These are phyloP conservation scores for Periphyllus acericola DNA, from an alignment of 2,888 invertebrate species.

Conservation along the genomic window DNA sequence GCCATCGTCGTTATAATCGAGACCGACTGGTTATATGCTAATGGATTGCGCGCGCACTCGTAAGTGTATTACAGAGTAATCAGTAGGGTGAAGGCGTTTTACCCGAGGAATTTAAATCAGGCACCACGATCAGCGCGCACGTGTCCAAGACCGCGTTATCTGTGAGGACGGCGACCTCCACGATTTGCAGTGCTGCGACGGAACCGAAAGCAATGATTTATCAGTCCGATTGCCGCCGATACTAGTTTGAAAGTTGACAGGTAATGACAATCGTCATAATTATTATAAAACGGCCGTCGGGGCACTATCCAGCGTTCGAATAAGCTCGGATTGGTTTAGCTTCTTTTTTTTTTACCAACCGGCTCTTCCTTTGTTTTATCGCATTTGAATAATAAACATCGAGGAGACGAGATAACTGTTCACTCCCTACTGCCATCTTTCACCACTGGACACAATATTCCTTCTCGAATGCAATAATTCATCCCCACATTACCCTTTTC, in stretches of 20 bases:
- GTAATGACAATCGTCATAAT: constrained; percentile 10
- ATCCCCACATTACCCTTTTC: too few species aligned
- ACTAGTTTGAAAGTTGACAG: background rate
- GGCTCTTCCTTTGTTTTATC: background rate
- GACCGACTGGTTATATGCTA: constrained; percentile 1
- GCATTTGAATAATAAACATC: constrained; percentile 20
- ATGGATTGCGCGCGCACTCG: background rate
- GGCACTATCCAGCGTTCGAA: background rate
- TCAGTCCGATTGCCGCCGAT: constrained; percentile 10
- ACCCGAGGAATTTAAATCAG: constrained; percentile 31
- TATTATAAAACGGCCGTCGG: background rate
- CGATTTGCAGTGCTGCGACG: too few species aligned
- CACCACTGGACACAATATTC: background rate
- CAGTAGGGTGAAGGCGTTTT: background rate
- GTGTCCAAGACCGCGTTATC: background rate
- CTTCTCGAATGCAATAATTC: background rate
- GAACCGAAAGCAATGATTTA: background rate
- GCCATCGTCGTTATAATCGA: background rate
- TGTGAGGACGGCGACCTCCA: too few species aligned
- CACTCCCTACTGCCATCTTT: background rate
- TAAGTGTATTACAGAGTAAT: background rate
- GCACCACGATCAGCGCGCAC: constrained; percentile 9
- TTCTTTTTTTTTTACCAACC: background rate
- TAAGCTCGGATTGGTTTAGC: background rate
- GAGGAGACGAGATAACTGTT: background rate